Conservation (phyloP, 1,140 invertebrate species). For the Leptinotarsa defecta region DNA sequence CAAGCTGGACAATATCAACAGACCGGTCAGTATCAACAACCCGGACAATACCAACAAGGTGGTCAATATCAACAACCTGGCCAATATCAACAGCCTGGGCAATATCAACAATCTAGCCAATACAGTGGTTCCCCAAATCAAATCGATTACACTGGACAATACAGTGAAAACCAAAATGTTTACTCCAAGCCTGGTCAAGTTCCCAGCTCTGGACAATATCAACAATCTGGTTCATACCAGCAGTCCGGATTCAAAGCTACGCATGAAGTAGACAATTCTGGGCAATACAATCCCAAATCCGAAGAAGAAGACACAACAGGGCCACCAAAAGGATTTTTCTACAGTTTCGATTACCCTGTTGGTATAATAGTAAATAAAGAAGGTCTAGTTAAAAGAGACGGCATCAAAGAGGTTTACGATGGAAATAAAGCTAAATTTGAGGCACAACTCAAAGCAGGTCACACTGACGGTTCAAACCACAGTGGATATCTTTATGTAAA, state of each 20-base stretch:
- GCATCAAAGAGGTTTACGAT: conserved; percentile 48
- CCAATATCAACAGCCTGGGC: conserved; percentile 9
- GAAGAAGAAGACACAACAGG: conserved; percentile 57
- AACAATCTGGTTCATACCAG: conserved; percentile 21
- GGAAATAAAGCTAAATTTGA: conserved; percentile 55
- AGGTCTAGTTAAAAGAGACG: conserved; percentile 47
- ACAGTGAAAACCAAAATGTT: conserved; percentile 23
- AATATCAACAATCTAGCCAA: conserved; percentile 25
- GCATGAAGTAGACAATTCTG: conserved; percentile 29
- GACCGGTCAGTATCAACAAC: neutral
- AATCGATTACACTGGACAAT: conserved; percentile 35
- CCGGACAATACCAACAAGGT: conserved; percentile 18
- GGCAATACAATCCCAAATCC: conserved; percentile 28
- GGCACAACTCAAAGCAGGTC: conserved; percentile 40
- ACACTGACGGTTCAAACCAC: neutral
- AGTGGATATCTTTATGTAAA: conserved; percentile 16
- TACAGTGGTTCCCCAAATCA: conserved; percentile 19
- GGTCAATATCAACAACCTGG: conserved; percentile 6
- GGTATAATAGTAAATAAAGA: conserved; percentile 61
- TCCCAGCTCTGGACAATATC: conserved; percentile 20
- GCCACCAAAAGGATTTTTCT: conserved; percentile 71
- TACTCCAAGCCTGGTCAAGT: conserved; percentile 2
- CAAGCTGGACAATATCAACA: neutral
- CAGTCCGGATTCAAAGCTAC: neutral
- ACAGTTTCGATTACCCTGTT: conserved; percentile 68